A percentile compares a stretch with the other conserved stretches of the same genome.
Evolutionary conservation across 2,797 vertebrate genomes (phyloP).

Genomic region (Fringilla coelebs): DNA sequence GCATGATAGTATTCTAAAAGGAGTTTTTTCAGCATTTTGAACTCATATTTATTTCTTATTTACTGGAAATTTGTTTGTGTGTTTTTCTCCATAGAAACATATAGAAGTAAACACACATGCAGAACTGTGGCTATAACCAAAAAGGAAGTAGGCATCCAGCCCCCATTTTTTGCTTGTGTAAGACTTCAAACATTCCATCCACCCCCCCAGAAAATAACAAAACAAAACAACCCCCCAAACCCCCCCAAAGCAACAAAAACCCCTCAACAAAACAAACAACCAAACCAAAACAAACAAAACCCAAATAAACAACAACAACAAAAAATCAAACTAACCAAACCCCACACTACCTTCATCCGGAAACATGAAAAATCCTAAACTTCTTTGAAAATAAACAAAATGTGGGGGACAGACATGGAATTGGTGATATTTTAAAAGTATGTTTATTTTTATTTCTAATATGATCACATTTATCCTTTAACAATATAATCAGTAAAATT

Average conservation of each 20-base stretch:
- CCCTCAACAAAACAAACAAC: not conserved
- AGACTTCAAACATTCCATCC: not conserved
- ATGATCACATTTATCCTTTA: not conserved
- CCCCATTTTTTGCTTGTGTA: not conserved
- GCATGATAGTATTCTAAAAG: not conserved
- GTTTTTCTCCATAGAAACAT: not conserved
- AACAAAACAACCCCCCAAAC: not conserved
- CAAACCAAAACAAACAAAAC: not conserved
- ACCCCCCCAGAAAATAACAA: not conserved
- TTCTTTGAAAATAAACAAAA: not conserved
- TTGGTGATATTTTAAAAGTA: not conserved
- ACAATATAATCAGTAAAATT: not conserved
- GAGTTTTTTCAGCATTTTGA: not conserved
- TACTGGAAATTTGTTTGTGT: not conserved
- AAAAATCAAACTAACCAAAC: not conserved
- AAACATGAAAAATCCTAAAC: not conserved
- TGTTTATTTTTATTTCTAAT: not conserved
- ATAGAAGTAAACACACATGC: not conserved
- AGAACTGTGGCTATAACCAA: not conserved
- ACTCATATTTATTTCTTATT: not conserved
- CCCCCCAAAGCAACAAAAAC: no score
- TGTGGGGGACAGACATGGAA: not conserved
- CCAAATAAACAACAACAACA: not conserved
- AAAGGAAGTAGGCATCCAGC: not conserved
- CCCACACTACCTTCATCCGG: rapidly evolving